Percentiles rank a stretch among this genome's conserved stretches.
These are phyloP conservation scores for Ophraella communa DNA, from an alignment of 2,888 invertebrate species.

Conservation along the genomic window DNA sequence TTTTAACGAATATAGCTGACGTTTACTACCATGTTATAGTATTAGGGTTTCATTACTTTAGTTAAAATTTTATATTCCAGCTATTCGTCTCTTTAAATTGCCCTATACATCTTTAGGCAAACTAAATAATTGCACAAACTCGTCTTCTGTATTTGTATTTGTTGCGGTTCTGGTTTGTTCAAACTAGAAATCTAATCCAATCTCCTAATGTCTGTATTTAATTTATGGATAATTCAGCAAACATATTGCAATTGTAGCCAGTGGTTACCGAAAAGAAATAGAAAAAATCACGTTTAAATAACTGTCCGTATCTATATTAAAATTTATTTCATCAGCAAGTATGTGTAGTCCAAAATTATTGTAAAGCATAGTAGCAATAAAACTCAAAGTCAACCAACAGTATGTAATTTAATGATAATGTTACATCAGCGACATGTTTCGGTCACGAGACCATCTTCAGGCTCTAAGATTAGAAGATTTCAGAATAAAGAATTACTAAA, in stretches of 20 bases:
- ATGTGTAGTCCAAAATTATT: too few species aligned
- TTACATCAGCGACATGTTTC: too few species aligned
- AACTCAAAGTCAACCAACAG: too few species aligned
- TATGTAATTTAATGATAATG: too few species aligned
- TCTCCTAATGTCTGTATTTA: background rate
- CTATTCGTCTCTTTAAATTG: background rate
- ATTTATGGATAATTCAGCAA: background rate
- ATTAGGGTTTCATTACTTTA: background rate
- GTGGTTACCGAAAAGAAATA: background rate
- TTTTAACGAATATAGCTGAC: too few species aligned
- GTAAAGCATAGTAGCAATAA: too few species aligned
- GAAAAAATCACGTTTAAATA: background rate
- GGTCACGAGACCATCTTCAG: too few species aligned
- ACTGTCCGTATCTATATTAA: too few species aligned
- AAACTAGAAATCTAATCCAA: background rate
- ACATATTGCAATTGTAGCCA: background rate
- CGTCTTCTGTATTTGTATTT: background rate
- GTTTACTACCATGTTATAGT: too few species aligned
- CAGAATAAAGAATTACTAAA: too few species aligned
- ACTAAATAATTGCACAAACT: background rate
- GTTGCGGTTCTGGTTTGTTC: background rate
- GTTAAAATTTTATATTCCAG: background rate
- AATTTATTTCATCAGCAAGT: too few species aligned
- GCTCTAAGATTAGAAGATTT: too few species aligned
- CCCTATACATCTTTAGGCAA: background rate